A percentile compares a stretch with the other conserved stretches of the same genome.
Conservation (phyloP, 2,113 vertebrate species). For the Australoheros scitulus region DNA sequence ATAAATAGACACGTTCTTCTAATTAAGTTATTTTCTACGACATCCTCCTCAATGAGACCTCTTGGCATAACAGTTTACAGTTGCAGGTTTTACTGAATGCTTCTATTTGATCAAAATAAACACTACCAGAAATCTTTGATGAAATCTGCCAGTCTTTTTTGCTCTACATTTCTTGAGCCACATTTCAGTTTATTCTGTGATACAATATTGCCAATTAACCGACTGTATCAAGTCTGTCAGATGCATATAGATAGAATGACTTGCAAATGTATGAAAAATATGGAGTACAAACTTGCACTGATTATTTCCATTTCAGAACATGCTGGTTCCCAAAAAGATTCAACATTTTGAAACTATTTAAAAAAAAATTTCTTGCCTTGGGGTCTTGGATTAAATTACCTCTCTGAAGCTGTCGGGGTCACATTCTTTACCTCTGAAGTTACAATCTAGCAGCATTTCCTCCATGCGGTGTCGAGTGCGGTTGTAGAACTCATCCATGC, state of each 20-base stretch:
- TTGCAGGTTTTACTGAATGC: not conserved
- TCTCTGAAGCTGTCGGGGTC: slow-evolving; percentile 87
- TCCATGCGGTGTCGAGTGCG: slow-evolving; percentile 91
- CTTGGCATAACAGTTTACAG: not conserved
- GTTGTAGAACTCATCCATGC: slow-evolving; percentile 87
- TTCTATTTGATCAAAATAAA: slow-evolving; percentile 9
- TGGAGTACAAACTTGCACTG: not conserved
- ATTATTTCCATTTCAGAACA: not conserved
- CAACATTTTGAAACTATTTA: not conserved
- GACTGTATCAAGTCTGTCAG: slow-evolving; percentile 5
- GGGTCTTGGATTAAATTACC: slow-evolving; percentile 78
- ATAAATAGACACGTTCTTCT: slow-evolving; percentile 25
- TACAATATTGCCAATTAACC: slow-evolving; percentile 6
- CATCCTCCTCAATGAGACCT: not conserved
- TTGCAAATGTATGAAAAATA: not conserved
- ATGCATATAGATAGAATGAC: not conserved
- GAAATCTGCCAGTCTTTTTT: not conserved
- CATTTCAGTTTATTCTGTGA: not conserved
- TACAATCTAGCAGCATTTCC: slow-evolving; percentile 94
- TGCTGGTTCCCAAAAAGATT: not conserved
- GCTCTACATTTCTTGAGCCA: not conserved
- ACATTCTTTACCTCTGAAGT: slow-evolving; percentile 85
- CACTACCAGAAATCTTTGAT: not conserved
- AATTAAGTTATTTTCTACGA: not conserved
- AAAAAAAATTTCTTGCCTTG: not conserved